A percentile compares a stretch with the other conserved stretches of the same genome.
These are phyloP conservation scores for Leptodactylus fuscus DNA, from an alignment of 2,113 vertebrate genomes.

Conservation along the genomic window DNA sequence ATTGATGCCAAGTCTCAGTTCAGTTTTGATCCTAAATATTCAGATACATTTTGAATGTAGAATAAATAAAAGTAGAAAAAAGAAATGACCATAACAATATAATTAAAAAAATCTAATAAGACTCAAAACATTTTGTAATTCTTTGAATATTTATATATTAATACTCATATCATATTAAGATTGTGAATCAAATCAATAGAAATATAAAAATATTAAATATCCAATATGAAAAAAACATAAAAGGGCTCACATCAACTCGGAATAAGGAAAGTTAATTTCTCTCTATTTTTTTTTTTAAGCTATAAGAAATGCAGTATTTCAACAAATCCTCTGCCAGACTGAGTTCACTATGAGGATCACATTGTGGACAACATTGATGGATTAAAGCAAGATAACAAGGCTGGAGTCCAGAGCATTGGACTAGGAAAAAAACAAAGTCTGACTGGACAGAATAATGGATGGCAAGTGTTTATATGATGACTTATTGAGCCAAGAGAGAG, in stretches of 20 bases:
- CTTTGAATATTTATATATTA: neutral
- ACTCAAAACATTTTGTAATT: too few species aligned
- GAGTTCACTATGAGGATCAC: constrained; percentile 40
- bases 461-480: constrained; percentile 49
- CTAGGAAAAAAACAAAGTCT: constrained; percentile 46
- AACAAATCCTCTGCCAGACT: constrained; percentile 23
- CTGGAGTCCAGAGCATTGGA: constrained; percentile 21
- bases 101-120: too few species aligned
- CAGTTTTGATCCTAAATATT: too few species aligned
- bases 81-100: too few species aligned
- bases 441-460: constrained; percentile 43
- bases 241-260: neutral
- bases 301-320: neutral
- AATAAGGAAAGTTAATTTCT: neutral
- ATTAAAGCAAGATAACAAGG: constrained; percentile 46
- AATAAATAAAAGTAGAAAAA: too few species aligned
- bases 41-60: too few species aligned
- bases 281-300: neutral
- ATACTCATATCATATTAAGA: neutral
- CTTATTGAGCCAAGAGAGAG: constrained; percentile 31
- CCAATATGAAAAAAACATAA: neutral
- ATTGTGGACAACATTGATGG: constrained; percentile 51
- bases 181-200: neutral
- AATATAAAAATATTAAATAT: neutral
- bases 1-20: too few species aligned